Evolutionary conservation across 2,797 vertebrate species (phyloP).

Genomic region (Coracias cyanogaster): DNA sequence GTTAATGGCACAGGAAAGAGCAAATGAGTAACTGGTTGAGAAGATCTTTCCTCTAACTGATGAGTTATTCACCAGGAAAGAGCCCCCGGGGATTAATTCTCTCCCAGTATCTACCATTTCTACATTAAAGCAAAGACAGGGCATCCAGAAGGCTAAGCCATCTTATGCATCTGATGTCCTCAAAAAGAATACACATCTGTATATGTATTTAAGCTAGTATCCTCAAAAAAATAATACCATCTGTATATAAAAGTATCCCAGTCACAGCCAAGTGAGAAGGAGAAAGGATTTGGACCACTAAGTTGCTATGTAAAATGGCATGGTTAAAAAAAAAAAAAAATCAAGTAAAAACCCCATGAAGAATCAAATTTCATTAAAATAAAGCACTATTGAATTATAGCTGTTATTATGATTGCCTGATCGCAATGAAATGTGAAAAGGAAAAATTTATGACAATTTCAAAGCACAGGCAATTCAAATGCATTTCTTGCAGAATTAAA

Average conservation of each 20-base stretch:
- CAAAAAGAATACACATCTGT: background rate
- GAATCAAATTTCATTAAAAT: background rate
- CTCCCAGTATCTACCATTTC: background rate
- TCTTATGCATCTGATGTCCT: background rate
- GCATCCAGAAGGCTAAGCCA: background rate
- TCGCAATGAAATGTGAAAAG: conserved; percentile 22
- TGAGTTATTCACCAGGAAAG: background rate
- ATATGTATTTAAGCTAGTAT: background rate
- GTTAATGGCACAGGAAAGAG: background rate
- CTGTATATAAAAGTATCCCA: background rate
- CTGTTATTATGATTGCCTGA: background rate
- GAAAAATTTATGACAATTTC: conserved; percentile 43
- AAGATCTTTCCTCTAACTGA: background rate
- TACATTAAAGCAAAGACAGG: background rate
- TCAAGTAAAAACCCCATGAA: background rate
- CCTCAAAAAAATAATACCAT: background rate
- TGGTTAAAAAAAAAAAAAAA: background rate
- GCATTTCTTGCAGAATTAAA: background rate
- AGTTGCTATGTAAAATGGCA: background rate
- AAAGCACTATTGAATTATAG: background rate
- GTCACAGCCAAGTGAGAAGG: background rate
- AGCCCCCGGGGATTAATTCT: background rate
- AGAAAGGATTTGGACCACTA: background rate
- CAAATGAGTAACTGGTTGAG: background rate
- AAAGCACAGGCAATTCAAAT: conserved; percentile 17